These are phyloP conservation scores for Orgyia antiqua DNA, from an alignment of 2,888 invertebrate genomes.

Conservation along the genomic window DNA sequence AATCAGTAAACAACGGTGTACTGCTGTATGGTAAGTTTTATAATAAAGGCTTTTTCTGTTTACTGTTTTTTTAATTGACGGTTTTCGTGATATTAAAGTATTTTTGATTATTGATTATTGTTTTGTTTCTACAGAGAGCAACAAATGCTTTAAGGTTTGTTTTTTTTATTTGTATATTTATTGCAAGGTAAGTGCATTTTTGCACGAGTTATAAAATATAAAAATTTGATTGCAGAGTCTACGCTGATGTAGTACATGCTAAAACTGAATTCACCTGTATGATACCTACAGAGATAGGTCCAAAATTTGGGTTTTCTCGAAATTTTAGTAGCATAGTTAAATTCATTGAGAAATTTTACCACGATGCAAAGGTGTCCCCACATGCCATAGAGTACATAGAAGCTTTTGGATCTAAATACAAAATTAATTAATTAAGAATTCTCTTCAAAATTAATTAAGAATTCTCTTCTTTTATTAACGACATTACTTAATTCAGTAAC, in stretches of 20 bases:
- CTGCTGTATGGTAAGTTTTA: no score
- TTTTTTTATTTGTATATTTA: not conserved
- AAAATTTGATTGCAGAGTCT: slow-evolving; percentile 54
- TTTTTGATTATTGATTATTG: no score
- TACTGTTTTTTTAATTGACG: no score
- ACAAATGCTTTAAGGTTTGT: slow-evolving; percentile 73
- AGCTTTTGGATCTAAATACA: slow-evolving; percentile 90
- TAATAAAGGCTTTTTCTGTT: no score
- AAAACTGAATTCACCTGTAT: slow-evolving; percentile 74
- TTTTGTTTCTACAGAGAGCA: slow-evolving; percentile 83
- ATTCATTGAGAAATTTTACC: slow-evolving; percentile 77
- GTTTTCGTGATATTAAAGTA: no score
- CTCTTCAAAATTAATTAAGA: no score
- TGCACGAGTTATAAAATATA: no score
- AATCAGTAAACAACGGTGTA: no score
- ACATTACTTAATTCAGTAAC: no score
- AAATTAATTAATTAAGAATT: no score
- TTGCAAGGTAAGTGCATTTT: no score
- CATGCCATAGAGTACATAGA: slow-evolving; percentile 86
- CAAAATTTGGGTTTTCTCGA: slow-evolving; percentile 72
- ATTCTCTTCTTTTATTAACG: no score
- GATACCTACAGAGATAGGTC: slow-evolving; percentile 49
- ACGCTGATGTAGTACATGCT: slow-evolving; percentile 83
- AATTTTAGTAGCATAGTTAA: slow-evolving; percentile 63
- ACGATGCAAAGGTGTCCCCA: slow-evolving; percentile 81